Percentiles rank a stretch among this genome's conserved stretches.
Evolutionary conservation across 2,113 vertebrate genomes (phyloP).

Genomic region (Lota lota): DNA sequence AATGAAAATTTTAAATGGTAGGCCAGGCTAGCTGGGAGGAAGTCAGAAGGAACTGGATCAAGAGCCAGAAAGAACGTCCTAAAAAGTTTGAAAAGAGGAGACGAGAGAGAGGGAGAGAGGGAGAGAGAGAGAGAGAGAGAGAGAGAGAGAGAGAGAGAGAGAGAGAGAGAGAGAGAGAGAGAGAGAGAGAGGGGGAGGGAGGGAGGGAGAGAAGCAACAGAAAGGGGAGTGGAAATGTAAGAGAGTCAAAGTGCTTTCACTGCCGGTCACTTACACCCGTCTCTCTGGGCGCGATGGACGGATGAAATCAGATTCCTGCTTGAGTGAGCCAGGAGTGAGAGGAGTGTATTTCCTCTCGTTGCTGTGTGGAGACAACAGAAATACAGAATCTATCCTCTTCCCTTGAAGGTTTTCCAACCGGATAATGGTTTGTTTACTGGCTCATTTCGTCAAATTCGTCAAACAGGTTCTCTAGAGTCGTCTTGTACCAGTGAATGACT

Average conservation of each 20-base stretch:
- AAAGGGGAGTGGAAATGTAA: neutral
- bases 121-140: neutral
- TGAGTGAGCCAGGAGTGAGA: constrained; percentile 24
- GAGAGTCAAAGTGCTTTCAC: constrained; percentile 45
- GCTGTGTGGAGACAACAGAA: constrained; percentile 15
- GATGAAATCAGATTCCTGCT: constrained; percentile 46
- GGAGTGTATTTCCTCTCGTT: constrained; percentile 24
- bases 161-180: neutral
- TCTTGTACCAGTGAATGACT: too few species aligned
- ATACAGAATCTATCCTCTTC: too few species aligned
- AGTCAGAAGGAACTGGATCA: neutral
- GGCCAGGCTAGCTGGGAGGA: constrained; percentile 10
- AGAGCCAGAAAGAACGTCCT: too few species aligned
- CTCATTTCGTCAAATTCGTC: too few species aligned
- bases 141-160: neutral
- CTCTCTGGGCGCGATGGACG: constrained; percentile 45
- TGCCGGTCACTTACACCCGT: constrained; percentile 50
- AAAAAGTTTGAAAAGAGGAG: too few species aligned
- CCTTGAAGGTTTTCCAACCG: too few species aligned
- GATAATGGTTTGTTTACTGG: too few species aligned
- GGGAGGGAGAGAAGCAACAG: neutral
- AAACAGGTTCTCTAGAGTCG: too few species aligned
- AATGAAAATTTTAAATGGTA: constrained; percentile 53
- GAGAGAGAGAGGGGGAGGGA: neutral
- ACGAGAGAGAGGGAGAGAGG: neutral